Evolutionary conservation across 2,797 vertebrate genomes (phyloP).

Genomic region (Chiroxiphia lanceolata): DNA sequence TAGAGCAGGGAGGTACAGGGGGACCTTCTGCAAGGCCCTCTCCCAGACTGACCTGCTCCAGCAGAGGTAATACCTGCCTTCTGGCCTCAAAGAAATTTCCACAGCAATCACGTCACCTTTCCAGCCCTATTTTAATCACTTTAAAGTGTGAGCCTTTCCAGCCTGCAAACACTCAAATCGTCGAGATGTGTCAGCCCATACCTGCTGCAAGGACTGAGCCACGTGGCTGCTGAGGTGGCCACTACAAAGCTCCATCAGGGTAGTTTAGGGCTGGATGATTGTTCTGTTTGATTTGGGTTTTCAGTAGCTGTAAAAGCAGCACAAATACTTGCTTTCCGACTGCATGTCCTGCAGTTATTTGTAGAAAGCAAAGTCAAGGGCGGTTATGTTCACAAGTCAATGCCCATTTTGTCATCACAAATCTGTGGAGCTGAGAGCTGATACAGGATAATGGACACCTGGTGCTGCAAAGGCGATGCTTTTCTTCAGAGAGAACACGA

Average conservation of each 20-base stretch:
- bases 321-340: not conserved
- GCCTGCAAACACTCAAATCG: not conserved
- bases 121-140: not conserved
- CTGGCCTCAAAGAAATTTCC: not conserved
- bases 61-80: not conserved
- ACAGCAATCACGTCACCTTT: not conserved
- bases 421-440: not conserved
- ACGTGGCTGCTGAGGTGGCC: accelerated
- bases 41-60: not conserved
- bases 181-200: not conserved
- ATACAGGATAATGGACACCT: not conserved
- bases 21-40: not conserved
- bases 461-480: not conserved
- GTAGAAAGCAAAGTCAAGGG: not conserved
- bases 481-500: not conserved
- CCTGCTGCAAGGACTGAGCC: not conserved
- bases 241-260: not conserved
- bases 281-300: not conserved
- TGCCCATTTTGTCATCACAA: not conserved
- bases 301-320: not conserved
- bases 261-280: not conserved
- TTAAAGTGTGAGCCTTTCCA: not conserved
- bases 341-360: not conserved
- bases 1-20: not conserved
- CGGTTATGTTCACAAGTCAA: not conserved